Base-by-base conservation (phyloP, 2,888 invertebrate genomes). In the Parthenolecanium corni region DNA sequence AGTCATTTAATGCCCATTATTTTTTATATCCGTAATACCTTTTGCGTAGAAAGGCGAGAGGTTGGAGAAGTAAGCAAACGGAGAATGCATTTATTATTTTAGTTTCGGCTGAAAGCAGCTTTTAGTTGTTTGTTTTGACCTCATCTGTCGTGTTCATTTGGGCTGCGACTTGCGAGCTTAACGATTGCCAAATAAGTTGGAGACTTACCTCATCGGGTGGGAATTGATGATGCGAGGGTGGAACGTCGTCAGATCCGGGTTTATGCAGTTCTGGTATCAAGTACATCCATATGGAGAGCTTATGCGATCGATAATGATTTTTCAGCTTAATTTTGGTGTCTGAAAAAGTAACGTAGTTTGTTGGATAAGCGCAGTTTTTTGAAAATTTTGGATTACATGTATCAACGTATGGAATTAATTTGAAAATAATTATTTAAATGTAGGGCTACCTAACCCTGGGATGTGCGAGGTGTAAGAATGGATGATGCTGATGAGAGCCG, bases 221-320 rank as follows among this genome's bases (percentile, higher is more conserved):
- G 74, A 74, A 23, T 76, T 78, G 56, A 76, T 77, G 70, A 76
- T 78, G 64, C 74, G 69, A 64, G 75, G 71, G 58, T 73, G 68
- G 70, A n/a, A 91, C 89, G 69, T 89, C 89, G 69, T 89, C 89
- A 9, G 89, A 86, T 6, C 90, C 89, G 0, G 89, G 89, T 68
- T 87, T 84, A 72, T 90, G 90, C 25, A 90, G 78, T 72, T 94
- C 93, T 42, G 95, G 95, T 65, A 96, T 90, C 58, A 95, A 78
- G 71, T 94, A 92, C 65, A 94, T 74, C 96, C 96, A 96, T 74
- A 95, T 90, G 1, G 94, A 93, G 61, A 95, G 79, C 67, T 86
- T 82, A 76, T 94, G 93, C 2, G 94, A 92, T 67, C 94, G 82
- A 76, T 94, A 95, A 76, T 94, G 94, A 70, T 91, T 90, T 74